These are phyloP conservation scores for Anolis carolinensis DNA, from an alignment of 2,113 vertebrate genomes.

Conservation along the genomic window DNA sequence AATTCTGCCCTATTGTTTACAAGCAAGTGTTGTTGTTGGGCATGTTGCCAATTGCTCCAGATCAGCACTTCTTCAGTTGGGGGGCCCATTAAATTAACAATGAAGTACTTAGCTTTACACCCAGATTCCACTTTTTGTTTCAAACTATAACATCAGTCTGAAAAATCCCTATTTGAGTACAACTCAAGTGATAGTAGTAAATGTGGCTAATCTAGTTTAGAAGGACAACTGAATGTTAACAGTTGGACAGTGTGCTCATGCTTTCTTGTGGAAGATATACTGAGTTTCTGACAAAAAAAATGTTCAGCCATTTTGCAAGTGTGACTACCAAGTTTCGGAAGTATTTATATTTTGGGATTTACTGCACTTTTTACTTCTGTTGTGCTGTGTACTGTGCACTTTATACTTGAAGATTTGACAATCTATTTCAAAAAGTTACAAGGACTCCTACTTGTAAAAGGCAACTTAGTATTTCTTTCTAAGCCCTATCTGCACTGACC, in stretches of 20 bases:
- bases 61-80: not conserved
- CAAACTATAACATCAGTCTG: not conserved
- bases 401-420: not conserved
- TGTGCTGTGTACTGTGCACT: not conserved
- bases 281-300: not conserved
- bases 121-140: not conserved
- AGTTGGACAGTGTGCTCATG: too few relatives aligned
- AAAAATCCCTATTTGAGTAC: too few relatives aligned
- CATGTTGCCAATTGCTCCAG: not conserved
- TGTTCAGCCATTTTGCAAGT: not conserved
- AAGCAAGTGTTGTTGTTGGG: too few relatives aligned
- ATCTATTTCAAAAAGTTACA: not conserved
- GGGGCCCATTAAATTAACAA: not conserved
- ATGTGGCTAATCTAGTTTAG: too few relatives aligned
- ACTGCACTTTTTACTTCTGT: not conserved
- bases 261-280: not conserved
- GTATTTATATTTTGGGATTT: not conserved
- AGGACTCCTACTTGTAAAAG: not conserved
- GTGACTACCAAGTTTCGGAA: too few relatives aligned
- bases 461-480: too few relatives aligned
- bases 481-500: too few relatives aligned
- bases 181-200: too few relatives aligned
- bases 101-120: not conserved
- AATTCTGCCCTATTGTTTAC: not conserved
- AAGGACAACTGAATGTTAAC: too few relatives aligned